These are phyloP conservation scores for Psittacula echo DNA, from an alignment of 2,797 vertebrate species.

Conservation along the genomic window DNA sequence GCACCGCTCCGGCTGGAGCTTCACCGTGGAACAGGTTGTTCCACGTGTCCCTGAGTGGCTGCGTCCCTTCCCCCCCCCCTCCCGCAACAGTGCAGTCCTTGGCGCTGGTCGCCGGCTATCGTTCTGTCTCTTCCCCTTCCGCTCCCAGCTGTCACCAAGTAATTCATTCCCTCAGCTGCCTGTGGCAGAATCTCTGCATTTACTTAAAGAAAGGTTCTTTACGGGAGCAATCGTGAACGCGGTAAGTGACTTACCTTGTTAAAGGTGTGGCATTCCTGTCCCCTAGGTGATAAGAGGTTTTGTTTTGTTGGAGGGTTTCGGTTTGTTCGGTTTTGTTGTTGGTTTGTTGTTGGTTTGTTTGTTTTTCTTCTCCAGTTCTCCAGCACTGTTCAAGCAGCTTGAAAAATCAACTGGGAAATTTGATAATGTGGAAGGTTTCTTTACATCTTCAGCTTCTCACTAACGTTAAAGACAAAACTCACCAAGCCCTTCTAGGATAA, in stretches of 20 bases:
- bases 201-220: not conserved
- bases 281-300: not conserved
- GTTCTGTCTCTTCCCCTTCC: not conserved
- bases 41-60: constrained; percentile 49
- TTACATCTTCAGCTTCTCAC: not conserved
- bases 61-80: not conserved
- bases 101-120: constrained; percentile 32
- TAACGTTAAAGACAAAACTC: not conserved
- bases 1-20: not conserved
- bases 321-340: not conserved
- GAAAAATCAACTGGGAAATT: not conserved
- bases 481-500: not conserved
- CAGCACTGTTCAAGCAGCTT: not conserved
- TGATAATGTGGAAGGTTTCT: accelerated
- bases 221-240: not conserved
- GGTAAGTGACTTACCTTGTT: not conserved
- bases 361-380: not conserved
- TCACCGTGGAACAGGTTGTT: constrained; percentile 13
- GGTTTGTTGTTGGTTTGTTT: too few species aligned
- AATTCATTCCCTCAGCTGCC: constrained; percentile 60
- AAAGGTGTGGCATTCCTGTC: not conserved
- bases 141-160: constrained; percentile 40
- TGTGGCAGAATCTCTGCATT: constrained; percentile 27
- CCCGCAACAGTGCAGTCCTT: not conserved
- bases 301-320: accelerated